A percentile compares a stretch with the other conserved stretches of the same genome.
phyloP scores from a whole-genome alignment of 2,797 vertebrate genomes.

The Hippocampus kuda region DNA sequence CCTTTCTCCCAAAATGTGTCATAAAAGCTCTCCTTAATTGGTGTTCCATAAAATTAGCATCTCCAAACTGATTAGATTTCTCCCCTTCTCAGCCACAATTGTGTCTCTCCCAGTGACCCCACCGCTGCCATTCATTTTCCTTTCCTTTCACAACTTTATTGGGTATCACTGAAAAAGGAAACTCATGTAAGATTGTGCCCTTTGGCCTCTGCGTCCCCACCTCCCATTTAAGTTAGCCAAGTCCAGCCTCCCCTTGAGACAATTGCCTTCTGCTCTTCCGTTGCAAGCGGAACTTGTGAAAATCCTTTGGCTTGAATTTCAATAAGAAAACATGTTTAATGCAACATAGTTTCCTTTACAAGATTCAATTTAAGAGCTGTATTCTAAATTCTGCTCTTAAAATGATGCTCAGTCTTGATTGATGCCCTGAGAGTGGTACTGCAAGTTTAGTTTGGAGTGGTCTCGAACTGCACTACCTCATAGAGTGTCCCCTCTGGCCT shows the following conservation, averaged over 20 bases:
- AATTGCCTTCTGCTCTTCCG: conserved; percentile 37
- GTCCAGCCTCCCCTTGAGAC: conserved; percentile 30
- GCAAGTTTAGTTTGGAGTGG: neutral
- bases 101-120: conserved; percentile 52
- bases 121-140: conserved; percentile 58
- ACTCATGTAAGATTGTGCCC: conserved; percentile 61
- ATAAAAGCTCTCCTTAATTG: conserved; percentile 74
- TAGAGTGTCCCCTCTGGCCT: neutral
- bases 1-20: conserved; percentile 62
- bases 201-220: conserved; percentile 57
- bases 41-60: conserved; percentile 76
- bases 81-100: conserved; percentile 56
- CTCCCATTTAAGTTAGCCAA: conserved; percentile 39
- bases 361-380: neutral
- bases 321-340: neutral
- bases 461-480: neutral
- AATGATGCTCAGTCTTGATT: neutral
- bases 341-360: neutral
- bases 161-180: conserved; percentile 58
- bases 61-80: conserved; percentile 71
- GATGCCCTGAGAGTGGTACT: neutral
- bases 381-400: neutral
- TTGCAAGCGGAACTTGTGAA: conserved; percentile 32
- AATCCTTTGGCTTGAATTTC: conserved; percentile 21
- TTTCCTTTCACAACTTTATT: conserved; percentile 65